Evolutionary conservation across 92 coral and sea anemone genomes (phyloP).

Genomic region (Phymanthus crucifer): DNA sequence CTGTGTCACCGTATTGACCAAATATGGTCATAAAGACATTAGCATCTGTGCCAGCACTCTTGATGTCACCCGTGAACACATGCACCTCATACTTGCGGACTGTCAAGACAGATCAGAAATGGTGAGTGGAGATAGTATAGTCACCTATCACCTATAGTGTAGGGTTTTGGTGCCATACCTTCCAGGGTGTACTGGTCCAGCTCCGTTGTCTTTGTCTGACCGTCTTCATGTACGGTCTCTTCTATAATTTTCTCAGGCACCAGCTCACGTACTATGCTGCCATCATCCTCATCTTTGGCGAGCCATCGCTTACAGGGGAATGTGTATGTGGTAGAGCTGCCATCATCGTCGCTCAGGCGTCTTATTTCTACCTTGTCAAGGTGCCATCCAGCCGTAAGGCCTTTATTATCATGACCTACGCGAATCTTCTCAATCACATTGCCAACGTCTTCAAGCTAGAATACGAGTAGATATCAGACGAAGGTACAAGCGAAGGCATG

Average conservation of each 20-base stretch:
- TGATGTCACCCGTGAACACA: slow-evolving; percentile 94
- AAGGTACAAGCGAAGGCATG: not conserved
- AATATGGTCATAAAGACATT: slow-evolving; percentile 88
- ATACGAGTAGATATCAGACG: not conserved
- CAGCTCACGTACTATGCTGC: slow-evolving; percentile 89
- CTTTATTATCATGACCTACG: slow-evolving; percentile 94
- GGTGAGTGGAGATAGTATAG: not conserved
- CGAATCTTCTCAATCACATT: slow-evolving; percentile 92
- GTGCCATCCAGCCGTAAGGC: slow-evolving; percentile 92
- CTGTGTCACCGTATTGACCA: slow-evolving; percentile 92
- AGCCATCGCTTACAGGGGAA: slow-evolving; percentile 94
- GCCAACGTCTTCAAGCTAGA: slow-evolving; percentile 89
- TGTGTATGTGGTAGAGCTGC: slow-evolving; percentile 81
- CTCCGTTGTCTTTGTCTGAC: slow-evolving; percentile 71
- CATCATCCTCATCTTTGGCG: slow-evolving; percentile 95
- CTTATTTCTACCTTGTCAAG: slow-evolving; percentile 85
- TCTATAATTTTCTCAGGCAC: slow-evolving; percentile 86
- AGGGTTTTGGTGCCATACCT: slow-evolving; percentile 45
- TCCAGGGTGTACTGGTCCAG: slow-evolving; percentile 79
- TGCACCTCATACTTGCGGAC: slow-evolving; percentile 92
- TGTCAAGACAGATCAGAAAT: slow-evolving; percentile 12
- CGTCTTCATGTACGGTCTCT: slow-evolving; percentile 75
- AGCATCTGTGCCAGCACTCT: slow-evolving; percentile 90
- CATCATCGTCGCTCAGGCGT: slow-evolving; percentile 79
- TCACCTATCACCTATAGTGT: no score